Conservation (phyloP, 37 sponge, comb jelly and placozoan species). For the Chondrilla cf. caribensis region DNA sequence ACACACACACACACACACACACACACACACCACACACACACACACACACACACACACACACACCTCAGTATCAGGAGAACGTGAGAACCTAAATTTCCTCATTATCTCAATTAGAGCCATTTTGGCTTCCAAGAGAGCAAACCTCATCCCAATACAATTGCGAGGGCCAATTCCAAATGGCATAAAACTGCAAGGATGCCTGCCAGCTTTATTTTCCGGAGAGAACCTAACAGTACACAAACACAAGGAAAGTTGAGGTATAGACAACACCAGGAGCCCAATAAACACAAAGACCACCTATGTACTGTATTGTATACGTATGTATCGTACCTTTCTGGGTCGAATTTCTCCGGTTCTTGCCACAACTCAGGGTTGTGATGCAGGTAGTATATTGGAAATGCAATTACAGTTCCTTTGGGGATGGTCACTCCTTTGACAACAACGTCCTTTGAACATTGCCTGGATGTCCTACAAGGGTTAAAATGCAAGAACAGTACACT, state of each 20-base stretch:
- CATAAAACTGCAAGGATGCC: constrained; percentile 5
- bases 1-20: constrained; percentile 15
- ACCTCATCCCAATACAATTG: constrained; percentile 12
- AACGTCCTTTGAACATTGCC: neutral
- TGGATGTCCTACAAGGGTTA: too few species aligned
- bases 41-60: neutral
- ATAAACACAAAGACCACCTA: too few species aligned
- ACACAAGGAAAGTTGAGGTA: too few species aligned
- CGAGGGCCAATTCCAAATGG: constrained; percentile 19
- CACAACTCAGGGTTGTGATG: constrained; percentile 72
- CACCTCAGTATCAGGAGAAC: constrained; percentile 8
- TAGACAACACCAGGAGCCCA: too few species aligned
- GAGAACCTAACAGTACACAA: neutral
- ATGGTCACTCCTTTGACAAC: constrained; percentile 21
- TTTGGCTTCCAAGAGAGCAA: constrained; percentile 16
- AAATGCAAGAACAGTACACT: too few species aligned
- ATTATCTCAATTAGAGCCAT: constrained; percentile 1
- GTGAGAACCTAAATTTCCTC: neutral
- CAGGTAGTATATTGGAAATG: constrained; percentile 38
- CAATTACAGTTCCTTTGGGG: constrained; percentile 33
- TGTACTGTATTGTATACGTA: too few species aligned
- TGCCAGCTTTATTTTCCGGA: neutral
- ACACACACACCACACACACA: constrained; percentile 12
- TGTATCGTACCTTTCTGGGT: constrained; percentile 74
- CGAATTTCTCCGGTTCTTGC: constrained; percentile 72